Conservation (phyloP, 2,113 vertebrate genomes). For the Spea multiplicata region DNA sequence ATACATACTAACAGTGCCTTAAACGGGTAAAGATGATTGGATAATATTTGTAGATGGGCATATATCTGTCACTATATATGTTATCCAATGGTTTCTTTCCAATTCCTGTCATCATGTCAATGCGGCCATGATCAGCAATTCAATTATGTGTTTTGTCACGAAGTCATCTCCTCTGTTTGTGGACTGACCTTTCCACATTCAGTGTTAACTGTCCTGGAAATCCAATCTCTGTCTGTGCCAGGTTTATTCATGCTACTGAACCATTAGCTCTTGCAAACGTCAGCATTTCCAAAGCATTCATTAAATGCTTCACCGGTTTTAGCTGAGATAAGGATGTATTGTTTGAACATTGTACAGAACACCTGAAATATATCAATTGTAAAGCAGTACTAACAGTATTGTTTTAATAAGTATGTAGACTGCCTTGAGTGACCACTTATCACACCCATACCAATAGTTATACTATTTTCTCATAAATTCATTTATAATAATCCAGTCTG, state of each 20-base stretch:
- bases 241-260: slow-evolving; percentile 42
- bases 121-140: background rate
- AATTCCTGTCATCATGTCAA: background rate
- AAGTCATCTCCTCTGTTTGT: background rate
- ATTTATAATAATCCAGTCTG: no score
- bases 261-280: slow-evolving; percentile 27
- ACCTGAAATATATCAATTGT: slow-evolving; percentile 8
- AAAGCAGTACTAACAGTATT: background rate
- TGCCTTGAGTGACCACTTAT: no score
- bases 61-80: background rate
- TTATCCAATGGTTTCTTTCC: no score
- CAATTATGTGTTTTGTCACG: background rate
- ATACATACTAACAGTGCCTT: background rate
- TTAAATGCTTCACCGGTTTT: slow-evolving; percentile 40
- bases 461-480: no score
- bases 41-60: background rate
- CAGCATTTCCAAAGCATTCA: slow-evolving; percentile 33
- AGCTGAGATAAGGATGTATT: slow-evolving; percentile 41
- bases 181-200: background rate
- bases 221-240: slow-evolving; percentile 31
- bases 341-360: slow-evolving; percentile 18
- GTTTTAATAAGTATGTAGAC: no score
- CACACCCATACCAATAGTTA: no score
- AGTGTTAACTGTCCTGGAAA: slow-evolving; percentile 4
- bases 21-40: background rate